A percentile compares a stretch with the other conserved stretches of the same genome.
Conservation (phyloP, 1,140 invertebrate species). For the Tenebrio molitor region DNA sequence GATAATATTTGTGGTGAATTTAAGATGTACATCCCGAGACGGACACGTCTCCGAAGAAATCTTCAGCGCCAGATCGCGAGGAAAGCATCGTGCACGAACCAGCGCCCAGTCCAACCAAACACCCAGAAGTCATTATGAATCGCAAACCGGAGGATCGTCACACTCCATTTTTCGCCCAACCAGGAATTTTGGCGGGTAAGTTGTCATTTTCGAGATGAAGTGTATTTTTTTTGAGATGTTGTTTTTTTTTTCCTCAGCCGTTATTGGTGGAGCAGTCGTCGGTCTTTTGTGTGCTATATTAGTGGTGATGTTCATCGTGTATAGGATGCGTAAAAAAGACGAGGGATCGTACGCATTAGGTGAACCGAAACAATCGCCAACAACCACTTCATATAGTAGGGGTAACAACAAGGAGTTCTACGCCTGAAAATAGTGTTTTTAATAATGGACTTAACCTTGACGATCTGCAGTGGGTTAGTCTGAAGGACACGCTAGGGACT, state of each 20-base stretch:
- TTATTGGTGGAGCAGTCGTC: constrained; percentile 98
- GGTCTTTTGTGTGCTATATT: constrained; percentile 97
- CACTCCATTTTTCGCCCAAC: constrained; percentile 93
- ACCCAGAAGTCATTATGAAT: constrained; percentile 78
- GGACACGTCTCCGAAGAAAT: too few relatives aligned
- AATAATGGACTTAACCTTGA: constrained; percentile 57
- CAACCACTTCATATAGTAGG: constrained; percentile 90
- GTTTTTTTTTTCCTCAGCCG: constrained; percentile 78
- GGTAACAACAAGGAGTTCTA: constrained; percentile 94
- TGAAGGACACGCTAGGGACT: constrained; percentile 59
- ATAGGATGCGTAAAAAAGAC: constrained; percentile 99
- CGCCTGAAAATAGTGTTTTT: constrained; percentile 79
- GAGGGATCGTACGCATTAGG: constrained; percentile 98
- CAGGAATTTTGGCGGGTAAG: constrained; percentile 92
- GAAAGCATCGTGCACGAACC: not conserved
- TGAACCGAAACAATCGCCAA: constrained; percentile 94
- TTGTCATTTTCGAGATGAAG: not conserved
- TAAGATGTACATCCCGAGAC: constrained; percentile 8
- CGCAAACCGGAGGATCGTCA: constrained; percentile 83
- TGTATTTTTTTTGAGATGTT: constrained; percentile 29
- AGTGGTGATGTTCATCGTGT: constrained; percentile 99
- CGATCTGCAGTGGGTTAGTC: constrained; percentile 56
- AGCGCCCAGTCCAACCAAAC: constrained; percentile 10
- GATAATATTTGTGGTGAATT: not conserved
- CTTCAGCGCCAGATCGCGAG: not conserved